These are phyloP conservation scores for Orcinus orca DNA, from an alignment of 2,113 vertebrate genomes.

Conservation along the genomic window DNA sequence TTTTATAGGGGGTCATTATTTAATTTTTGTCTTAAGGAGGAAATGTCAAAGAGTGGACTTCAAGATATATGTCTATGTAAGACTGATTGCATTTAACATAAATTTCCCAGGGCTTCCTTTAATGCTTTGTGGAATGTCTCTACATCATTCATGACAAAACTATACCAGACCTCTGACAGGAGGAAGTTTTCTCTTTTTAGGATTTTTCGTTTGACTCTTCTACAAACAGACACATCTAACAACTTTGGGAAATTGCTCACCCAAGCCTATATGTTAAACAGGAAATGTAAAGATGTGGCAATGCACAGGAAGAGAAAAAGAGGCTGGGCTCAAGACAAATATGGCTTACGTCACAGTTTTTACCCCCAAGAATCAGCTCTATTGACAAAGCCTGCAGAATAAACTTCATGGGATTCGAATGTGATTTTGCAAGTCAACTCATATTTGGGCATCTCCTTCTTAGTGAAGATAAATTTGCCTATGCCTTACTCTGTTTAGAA, in stretches of 20 bases:
- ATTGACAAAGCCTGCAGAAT: not conserved
- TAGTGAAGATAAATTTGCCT: not conserved
- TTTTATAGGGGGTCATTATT: slow-evolving; percentile 19
- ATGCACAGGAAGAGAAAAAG: not conserved
- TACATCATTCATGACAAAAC: not conserved
- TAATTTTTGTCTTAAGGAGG: slow-evolving; percentile 35
- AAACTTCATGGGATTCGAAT: not conserved
- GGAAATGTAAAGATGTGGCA: not conserved
- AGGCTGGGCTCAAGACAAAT: not conserved
- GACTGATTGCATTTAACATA: not conserved
- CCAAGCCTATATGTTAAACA: not conserved
- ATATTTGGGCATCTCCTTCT: not conserved
- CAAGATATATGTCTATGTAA: not conserved
- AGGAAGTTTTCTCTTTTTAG: slow-evolving; percentile 4
- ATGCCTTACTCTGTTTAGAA: not conserved
- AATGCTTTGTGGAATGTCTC: not conserved
- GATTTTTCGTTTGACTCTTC: slow-evolving; percentile 33
- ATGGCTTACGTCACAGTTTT: not conserved
- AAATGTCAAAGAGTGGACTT: not conserved
- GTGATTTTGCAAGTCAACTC: not conserved
- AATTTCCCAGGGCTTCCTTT: slow-evolving; percentile 13
- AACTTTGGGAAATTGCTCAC: not conserved
- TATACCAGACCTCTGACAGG: not conserved
- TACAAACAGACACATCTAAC: not conserved
- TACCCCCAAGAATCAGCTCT: not conserved